Percentiles rank a stretch among this genome's conserved stretches.
These are phyloP conservation scores for Alosa sapidissima DNA, from an alignment of 2,797 vertebrate genomes.

Conservation along the genomic window DNA sequence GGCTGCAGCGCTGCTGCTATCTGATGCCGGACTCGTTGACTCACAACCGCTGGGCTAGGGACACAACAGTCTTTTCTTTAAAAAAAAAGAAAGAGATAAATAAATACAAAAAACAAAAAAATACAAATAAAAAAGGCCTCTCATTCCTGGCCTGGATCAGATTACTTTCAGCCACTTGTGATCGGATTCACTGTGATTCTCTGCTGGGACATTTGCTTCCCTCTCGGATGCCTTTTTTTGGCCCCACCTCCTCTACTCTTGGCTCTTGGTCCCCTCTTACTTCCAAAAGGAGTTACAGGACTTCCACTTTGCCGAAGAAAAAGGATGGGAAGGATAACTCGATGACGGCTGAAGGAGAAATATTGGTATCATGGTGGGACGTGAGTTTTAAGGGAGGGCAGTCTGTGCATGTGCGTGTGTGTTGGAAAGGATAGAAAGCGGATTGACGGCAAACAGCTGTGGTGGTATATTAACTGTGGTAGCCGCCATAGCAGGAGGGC, in stretches of 20 bases:
- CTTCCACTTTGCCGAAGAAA: background rate
- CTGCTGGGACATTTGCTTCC: conserved; percentile 61
- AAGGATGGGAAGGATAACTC: conserved; percentile 32
- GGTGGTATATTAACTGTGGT: conserved; percentile 64
- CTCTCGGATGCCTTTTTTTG: conserved; percentile 33
- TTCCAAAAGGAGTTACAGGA: conserved; percentile 38
- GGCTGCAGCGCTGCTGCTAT: conserved; percentile 70
- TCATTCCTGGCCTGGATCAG: conserved; percentile 24
- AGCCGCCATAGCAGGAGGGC: conserved; percentile 53
- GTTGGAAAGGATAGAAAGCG: conserved; percentile 31
- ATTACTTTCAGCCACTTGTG: conserved; percentile 52
- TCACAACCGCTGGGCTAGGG: conserved; percentile 63
- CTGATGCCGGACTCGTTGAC: conserved; percentile 72
- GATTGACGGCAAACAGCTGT: conserved; percentile 70
- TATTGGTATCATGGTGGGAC: conserved; percentile 62
- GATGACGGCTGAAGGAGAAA: conserved; percentile 60
- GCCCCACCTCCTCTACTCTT: conserved; percentile 36
- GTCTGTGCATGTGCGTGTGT: conserved; percentile 26
- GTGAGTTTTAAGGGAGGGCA: conserved; percentile 53
- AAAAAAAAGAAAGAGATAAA: background rate
- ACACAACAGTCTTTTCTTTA: conserved; percentile 52
- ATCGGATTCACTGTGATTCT: conserved; percentile 64
- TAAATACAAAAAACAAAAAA: background rate
- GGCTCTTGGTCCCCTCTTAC: conserved; percentile 10
- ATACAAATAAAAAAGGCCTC: background rate